These are phyloP conservation scores for Rhopalosiphum maidis DNA, from an alignment of 1,140 invertebrate genomes.

Conservation along the genomic window DNA sequence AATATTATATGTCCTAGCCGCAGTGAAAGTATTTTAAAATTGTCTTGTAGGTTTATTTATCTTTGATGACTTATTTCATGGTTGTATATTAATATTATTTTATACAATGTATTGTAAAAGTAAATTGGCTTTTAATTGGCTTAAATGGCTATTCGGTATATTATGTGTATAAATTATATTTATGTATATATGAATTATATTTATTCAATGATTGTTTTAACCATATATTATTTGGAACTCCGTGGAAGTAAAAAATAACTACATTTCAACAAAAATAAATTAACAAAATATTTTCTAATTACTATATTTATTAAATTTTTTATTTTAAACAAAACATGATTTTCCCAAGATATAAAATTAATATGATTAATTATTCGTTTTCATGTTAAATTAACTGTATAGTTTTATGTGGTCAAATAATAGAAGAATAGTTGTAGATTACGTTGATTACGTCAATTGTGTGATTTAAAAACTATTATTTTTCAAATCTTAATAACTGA, in stretches of 20 bases:
- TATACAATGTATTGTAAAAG: background rate
- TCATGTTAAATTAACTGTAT: background rate
- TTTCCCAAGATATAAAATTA: background rate
- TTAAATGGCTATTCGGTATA: background rate
- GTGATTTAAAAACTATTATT: background rate
- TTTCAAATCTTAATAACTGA: background rate
- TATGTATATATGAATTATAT: background rate
- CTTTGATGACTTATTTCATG: conserved; percentile 11
- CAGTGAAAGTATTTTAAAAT: conserved; percentile 29
- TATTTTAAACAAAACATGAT: background rate
- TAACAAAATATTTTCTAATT: background rate
- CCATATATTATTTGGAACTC: background rate
- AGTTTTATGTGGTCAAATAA: background rate
- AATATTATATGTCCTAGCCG: conserved; percentile 1
- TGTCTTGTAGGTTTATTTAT: background rate
- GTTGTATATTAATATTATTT: background rate
- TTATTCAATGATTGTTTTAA: background rate
- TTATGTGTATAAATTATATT: background rate
- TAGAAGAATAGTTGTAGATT: background rate
- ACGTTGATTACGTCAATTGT: background rate
- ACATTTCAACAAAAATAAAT: background rate
- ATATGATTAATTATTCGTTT: background rate
- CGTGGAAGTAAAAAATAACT: background rate
- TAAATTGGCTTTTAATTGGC: background rate
- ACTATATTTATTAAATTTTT: background rate